Evolutionary conservation across 2,888 invertebrate species (phyloP), one percentile per base, ranked within the genome.

Genomic region (Sympetrum striolatum): DNA sequence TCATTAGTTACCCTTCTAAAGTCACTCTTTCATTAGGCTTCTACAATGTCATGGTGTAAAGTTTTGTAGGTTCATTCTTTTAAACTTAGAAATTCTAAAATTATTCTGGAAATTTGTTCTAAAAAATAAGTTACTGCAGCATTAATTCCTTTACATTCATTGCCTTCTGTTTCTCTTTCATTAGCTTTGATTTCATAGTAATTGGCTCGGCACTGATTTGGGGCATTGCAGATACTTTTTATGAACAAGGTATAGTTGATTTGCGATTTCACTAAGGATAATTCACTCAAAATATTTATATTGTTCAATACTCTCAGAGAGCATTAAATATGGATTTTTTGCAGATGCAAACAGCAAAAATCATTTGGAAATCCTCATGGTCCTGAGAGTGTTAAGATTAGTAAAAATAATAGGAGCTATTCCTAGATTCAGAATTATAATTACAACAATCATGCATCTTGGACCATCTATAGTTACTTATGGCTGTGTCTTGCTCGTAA

Each of bases 141-240:
- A 64, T 64, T 64, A n/a, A n/a, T 8, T 1, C 10, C 22, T 64
- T 64, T 8, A n/a, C 15, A 31, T 12, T 73, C 12, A 73, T 73
- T 12, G 8, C 12, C 5, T 73, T 31, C 31, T 73, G 79, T 15
- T 90, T 90, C 91, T 91, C 86, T 91, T 90, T 90, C 92, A 92
- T n/a, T 92, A 94, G 94, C 80, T 94, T 94, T 93, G 94, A 94
- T 91, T 93, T 94, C 91, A 90, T 94, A 18, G 94, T 94, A 4
- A 94, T 94, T 91, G 93, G 93, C 58, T 92, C 93, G 22, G 94
- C 94, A 37, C 91, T 93, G 35, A 90, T 93, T 44, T 92, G 92
- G 86, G 93, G 92, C 53, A 90, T 93, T 3, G 92, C 92, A 90
- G 39, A n/a, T 39, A 44, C 35, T 80, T 37, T 80, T 18, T 39